Conservation (phyloP, 2,113 vertebrate species). For the Laticauda colubrina region DNA sequence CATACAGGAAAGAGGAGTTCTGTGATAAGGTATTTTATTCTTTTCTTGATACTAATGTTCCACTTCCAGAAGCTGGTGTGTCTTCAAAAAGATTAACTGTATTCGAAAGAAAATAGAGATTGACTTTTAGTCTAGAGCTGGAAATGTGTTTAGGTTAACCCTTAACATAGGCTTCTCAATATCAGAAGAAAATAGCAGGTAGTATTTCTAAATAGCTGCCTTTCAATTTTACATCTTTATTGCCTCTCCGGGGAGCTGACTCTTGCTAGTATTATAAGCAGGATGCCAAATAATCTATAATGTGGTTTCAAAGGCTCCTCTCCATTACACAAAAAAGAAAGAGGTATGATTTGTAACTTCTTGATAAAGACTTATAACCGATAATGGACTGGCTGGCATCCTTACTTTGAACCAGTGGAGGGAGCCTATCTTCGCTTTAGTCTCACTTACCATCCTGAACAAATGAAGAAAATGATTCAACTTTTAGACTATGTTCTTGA, state of each 20-base stretch:
- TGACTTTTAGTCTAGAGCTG: neutral
- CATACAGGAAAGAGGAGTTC: neutral
- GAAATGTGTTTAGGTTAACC: neutral
- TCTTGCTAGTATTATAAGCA: neutral
- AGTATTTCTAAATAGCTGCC: neutral
- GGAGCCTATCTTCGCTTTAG: neutral
- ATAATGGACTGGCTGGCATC: neutral
- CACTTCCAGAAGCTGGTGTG: neutral
- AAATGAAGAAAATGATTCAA: neutral
- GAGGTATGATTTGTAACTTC: neutral
- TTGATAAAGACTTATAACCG: neutral
- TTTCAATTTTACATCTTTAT: neutral
- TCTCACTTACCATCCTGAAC: neutral
- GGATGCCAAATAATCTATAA: neutral
- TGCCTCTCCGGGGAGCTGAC: neutral
- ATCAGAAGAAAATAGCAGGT: neutral
- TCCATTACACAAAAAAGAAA: neutral
- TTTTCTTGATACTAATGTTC: neutral
- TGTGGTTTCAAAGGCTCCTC: neutral
- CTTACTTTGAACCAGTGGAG: neutral
- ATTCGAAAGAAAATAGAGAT: neutral
- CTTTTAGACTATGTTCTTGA: neutral
- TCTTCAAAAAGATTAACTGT: neutral
- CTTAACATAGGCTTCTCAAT: neutral
- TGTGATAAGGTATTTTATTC: neutral